Evolutionary conservation across 1,140 invertebrate species (phyloP), one percentile per base, ranked within the genome.

Genomic region (Papilio xuthus): DNA sequence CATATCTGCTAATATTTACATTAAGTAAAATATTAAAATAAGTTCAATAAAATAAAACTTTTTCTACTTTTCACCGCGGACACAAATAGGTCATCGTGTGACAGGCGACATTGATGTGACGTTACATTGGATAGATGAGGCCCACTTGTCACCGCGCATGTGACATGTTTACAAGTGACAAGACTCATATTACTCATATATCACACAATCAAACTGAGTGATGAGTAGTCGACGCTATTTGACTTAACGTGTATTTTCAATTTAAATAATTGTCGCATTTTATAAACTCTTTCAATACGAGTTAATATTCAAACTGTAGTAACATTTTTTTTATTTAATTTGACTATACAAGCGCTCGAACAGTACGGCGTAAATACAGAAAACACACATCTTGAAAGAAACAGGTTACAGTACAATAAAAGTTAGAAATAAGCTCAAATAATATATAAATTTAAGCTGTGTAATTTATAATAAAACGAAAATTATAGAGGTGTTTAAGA

Each of bases 41-140:
- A 37, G 1, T 53, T 53, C 18, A 53, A 53, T 53, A 6, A 60
- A 18, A 67, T 12, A 60, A 23, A 60, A 67, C 0, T 67, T 67
- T 67, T 28, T 26, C 26, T 28, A 28, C 13, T 67, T 67, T 67
- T 12, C 3, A 67, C 2, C 26, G 60, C 4, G 26, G 60, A 15
- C 60, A 67, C 26, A 67, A 67, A 28, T 67, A 26, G 60, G 60
- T 67, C 26, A 67, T 32, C 60, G 60, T 60, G 56, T 67, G 60
- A 67, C 60, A 67, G 26, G 4, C 23, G 26, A 67, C 60, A 67
- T 67, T 67, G 60, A 67, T 67, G 60, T 67, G 60, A 67, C 56
- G 56, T 60, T 12, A 60, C 60, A 67, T 67, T 67, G 60, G 60
- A 67, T 67, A 67, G 26, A 67, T 67, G 26, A 67, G 60, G 26